Evolutionary conservation across 2,113 vertebrate genomes (phyloP), one percentile per base, ranked within the genome.

Genomic region (Rhinolophus sinicus): DNA sequence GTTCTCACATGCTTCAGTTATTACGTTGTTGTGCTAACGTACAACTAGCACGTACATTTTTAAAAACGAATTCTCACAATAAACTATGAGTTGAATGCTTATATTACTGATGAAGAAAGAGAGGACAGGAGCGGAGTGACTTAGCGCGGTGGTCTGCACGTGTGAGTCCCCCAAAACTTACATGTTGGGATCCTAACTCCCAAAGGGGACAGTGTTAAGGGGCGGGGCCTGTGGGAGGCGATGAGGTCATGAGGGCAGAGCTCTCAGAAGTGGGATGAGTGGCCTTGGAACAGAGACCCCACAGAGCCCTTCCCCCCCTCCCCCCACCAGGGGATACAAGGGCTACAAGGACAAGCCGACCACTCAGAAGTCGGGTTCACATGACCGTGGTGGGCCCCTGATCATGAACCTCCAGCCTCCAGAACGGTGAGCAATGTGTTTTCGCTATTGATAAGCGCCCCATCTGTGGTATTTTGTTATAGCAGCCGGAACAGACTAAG

Each of bases 311-410:
- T 28, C 0, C 3, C 24, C 11, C n/a, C 38, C 9, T 40, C 52
- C n/a, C 3, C 15, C 21, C 21, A 4, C 2, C 15, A 13, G 47
- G 16, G 3, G 56, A 52, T 35, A 56, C 3, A 15, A 33, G 62
- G 5, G 56, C 40, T 35, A 56, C 3, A 15, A 33, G 62, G 21
- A 92, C 19, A 24, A 26, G n/a, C 62, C 30, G 35, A 6, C 15
- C 8, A 21, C 30, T 47, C 0, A 1, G 40, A 60, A 56, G 8
- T 33, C 4, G 35, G 44, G 35, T 30, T 58, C n/a, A 10, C 5
- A 3, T 3, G 14, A 50, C 62, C 7, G 9, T 13, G 0, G 8
- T 14, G 38, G 47, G 4, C 24, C 6, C 6, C 11, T 64, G 54
- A 54, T 33, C 44, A 13, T 6, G 3, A 3, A 64, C n/a, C 80